Evolutionary conservation across 2,113 vertebrate genomes (phyloP), one percentile per base, ranked within the genome.

Genomic region (Pelecanus crispus): DNA sequence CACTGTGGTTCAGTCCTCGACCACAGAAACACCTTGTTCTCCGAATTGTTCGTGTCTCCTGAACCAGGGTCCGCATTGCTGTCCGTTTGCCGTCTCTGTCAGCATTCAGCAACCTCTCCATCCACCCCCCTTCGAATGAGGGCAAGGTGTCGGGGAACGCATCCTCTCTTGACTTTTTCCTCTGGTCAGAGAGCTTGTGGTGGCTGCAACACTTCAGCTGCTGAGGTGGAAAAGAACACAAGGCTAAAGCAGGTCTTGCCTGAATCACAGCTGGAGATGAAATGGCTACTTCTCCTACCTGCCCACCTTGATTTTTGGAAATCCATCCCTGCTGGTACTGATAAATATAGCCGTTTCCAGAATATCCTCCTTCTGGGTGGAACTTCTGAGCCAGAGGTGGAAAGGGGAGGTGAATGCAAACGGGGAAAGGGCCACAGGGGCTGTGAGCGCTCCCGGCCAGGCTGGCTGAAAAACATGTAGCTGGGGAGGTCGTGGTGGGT

Each of bases 401-500:
- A 62, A 78, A 68, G 24, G 28, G 53, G 24, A 74, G 40, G 44
- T 3, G 16, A 65, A 26, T 5, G 31, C 50, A 78, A 38, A n/a
- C 12, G 9, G 34, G 67, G 25, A 28, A 71, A 32, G 52, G 20
- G 38, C 40, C 36, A 20, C 22, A 6, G 55, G 34, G 61, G 20
- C 65, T 70, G 17, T 5, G 40, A n/a, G 50, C 1, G 7, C 40
- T 61, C 50, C 24, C 40, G 32, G 63, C 56, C 67, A 67, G n/a
- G 52, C 32, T 2, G 13, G 29, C 10, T 50, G 22, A n/a, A 38
- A 45, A 52, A 29, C 3, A 3, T 13, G 15, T 2, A 32, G 40
- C 31, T n/a, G 21, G 47, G 5, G 44, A 45, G 18, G 26, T n/a
- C 1, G 3, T 0, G 1, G 25, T 22, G 40, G 12, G 32, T 6